Evolutionary conservation across 2,797 vertebrate genomes (phyloP), one percentile per base, ranked within the genome.

Genomic region (Semotilus atromaculatus): DNA sequence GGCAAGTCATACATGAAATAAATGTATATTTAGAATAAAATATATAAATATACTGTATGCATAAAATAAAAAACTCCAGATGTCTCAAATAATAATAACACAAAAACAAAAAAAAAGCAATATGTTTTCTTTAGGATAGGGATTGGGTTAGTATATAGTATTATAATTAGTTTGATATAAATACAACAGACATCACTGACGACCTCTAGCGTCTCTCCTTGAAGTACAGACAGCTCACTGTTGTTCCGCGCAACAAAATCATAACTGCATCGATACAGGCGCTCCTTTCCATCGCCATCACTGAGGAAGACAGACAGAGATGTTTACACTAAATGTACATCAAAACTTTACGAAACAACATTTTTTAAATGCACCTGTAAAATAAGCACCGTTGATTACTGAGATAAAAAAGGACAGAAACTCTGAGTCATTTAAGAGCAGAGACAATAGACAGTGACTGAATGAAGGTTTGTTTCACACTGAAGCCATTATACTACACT

Each of bases 231-330:
- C 0, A 98, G 94, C 90, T 98, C 97, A 0, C 92, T 98, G 94
- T 89, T 95, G 88, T 98, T 98, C 81, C 97, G 94, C 64, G 97
- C 97, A 84, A 96, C 95, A 91, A 98, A 98, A 91, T 96, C 95
- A 1, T 97, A 97, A 16, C 95, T 96, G 91, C 96, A 97, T 68
- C 91, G 91, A 88, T 96, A 93, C 58, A 83, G 48, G 83, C 90
- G 92, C 55, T 87, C 93, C 2, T 88, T n/a, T n/a, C 81, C 36
- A 34, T 74, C 86, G 48, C 82, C 23, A 14, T 94, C 93, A 83
- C 95, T 96, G 89, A 82, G 75, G 38, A 51, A 71, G 78, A 83
- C 21, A 71, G 8, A 40, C n/a, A 75, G 10, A 55, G 55, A 51
- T 2, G 18, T 38, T n/a, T 34, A 7, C 34, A 38, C 7, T 58